Evolutionary conservation across 2,888 invertebrate genomes (phyloP).

Genomic region (Nemurella pictetii): DNA sequence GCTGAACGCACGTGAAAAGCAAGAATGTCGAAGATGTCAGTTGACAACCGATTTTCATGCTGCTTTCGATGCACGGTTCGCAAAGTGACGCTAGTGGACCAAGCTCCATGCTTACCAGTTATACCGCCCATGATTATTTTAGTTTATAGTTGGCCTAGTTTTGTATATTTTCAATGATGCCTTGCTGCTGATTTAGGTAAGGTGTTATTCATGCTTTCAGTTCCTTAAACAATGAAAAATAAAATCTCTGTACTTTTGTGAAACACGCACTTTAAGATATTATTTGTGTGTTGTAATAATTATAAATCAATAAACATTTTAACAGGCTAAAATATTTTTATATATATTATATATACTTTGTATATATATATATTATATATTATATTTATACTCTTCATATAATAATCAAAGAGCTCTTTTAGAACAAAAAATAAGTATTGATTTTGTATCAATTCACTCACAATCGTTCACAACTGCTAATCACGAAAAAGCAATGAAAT

Average conservation of each 20-base stretch:
- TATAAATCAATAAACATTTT: background rate
- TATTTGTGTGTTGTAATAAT: background rate
- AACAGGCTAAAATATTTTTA: background rate
- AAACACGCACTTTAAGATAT: background rate
- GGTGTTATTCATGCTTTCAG: background rate
- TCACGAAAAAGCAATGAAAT: background rate
- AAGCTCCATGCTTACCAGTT: no score
- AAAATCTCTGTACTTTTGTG: background rate
- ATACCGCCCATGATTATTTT: no score
- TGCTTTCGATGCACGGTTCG: no score
- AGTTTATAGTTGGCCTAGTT: no score
- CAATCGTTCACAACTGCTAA: background rate
- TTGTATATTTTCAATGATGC: no score
- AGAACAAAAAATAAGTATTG: background rate
- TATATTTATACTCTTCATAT: background rate
- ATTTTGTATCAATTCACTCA: background rate
- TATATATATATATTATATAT: background rate
- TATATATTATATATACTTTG: background rate
- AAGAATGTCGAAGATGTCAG: no score
- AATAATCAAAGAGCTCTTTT: background rate
- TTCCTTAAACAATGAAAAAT: background rate
- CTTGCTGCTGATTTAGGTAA: background rate
- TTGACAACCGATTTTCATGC: no score
- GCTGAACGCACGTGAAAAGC: background rate
- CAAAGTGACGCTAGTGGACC: no score